Evolutionary conservation across 1,140 invertebrate genomes (phyloP).

Genomic region (Zaprionus ghesquierei): DNA sequence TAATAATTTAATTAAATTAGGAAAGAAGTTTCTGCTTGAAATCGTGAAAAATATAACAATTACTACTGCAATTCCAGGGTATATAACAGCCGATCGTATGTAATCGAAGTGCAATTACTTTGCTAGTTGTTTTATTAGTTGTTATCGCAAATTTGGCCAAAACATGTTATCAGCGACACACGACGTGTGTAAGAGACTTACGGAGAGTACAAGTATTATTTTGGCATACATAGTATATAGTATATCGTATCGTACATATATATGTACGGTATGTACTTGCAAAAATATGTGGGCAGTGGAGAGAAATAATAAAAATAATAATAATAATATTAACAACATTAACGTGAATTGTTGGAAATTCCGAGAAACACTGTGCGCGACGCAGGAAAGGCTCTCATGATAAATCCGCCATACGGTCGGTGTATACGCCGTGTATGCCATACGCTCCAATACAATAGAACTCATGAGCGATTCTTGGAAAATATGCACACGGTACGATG

Average conservation of each 20-base stretch:
- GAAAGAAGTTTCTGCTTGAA: no score
- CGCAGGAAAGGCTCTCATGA: constrained; percentile 44
- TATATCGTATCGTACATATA: neutral
- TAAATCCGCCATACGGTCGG: constrained; percentile 48
- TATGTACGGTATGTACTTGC: no score
- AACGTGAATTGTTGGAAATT: constrained; percentile 65
- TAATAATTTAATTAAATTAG: no score
- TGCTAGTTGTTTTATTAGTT: neutral
- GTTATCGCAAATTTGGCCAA: constrained; percentile 27
- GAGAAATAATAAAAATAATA: constrained; percentile 56
- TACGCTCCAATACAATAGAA: constrained; percentile 17
- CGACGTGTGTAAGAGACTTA: neutral
- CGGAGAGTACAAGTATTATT: no score
- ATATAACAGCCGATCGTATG: neutral
- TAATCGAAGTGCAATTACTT: neutral
- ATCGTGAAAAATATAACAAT: no score
- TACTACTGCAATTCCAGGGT: neutral
- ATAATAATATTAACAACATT: constrained; percentile 75
- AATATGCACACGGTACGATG: constrained; percentile 65
- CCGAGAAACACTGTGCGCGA: constrained; percentile 41
- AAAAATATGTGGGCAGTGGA: constrained; percentile 9
- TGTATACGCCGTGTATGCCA: neutral
- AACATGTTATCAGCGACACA: constrained; percentile 11
- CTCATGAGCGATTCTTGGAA: constrained; percentile 62
- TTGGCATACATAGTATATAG: neutral